Percentiles rank a stretch among this genome's conserved stretches.
Evolutionary conservation across 1,140 invertebrate species (phyloP).

Genomic region (Caenorhabditis tropicalis): DNA sequence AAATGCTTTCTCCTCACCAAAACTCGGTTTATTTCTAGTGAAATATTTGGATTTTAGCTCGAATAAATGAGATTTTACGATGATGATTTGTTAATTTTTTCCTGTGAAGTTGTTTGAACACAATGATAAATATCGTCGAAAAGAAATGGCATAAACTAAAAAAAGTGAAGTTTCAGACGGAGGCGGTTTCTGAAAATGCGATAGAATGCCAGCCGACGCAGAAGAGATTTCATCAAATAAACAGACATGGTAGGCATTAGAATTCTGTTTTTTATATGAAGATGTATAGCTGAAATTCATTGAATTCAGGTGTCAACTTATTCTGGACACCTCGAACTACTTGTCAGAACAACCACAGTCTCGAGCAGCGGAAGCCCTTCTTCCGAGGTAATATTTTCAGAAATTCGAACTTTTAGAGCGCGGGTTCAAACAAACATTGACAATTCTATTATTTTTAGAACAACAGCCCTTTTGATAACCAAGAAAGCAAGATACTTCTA

Average conservation of each 20-base stretch:
- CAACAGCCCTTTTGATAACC: no score
- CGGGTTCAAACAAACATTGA: no score
- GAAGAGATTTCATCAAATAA: background rate
- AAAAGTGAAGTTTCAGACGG: background rate
- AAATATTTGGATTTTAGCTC: slow-evolving; percentile 16
- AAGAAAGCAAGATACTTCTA: no score
- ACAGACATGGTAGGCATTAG: background rate
- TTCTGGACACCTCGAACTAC: background rate
- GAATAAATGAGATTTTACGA: slow-evolving; percentile 43
- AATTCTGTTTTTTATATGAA: no score
- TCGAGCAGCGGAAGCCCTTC: background rate
- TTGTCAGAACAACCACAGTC: background rate
- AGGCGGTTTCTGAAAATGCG: background rate
- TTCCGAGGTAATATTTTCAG: background rate
- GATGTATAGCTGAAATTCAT: no score
- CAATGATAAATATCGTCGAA: background rate
- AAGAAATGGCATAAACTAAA: background rate
- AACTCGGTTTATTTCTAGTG: slow-evolving; percentile 1
- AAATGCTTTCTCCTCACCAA: background rate
- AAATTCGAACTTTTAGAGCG: background rate
- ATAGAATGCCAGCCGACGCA: background rate
- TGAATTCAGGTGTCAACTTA: background rate
- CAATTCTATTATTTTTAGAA: no score
- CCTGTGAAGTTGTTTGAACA: background rate
- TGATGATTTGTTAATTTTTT: background rate